Evolutionary conservation across 1,140 invertebrate genomes (phyloP).

Genomic region (Cephus cinctus): DNA sequence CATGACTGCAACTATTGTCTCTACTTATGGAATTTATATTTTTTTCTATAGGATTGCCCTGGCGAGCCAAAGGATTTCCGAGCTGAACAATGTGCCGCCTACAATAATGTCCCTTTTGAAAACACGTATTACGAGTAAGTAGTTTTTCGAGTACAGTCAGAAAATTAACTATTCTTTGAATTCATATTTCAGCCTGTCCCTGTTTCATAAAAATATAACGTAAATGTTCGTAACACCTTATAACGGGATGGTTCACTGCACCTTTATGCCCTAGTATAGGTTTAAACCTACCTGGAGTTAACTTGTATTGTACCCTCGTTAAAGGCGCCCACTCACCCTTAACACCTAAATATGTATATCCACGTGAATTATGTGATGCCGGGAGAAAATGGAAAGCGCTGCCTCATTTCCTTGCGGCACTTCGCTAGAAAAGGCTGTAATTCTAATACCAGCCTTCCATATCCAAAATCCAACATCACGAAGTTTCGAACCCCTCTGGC

Average conservation of each 20-base stretch:
- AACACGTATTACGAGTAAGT: conserved; percentile 75
- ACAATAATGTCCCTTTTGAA: conserved; percentile 74
- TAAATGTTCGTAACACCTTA: neutral
- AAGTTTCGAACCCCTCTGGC: too few species aligned
- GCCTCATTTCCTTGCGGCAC: neutral
- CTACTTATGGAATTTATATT: too few species aligned
- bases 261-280: conserved; percentile 1
- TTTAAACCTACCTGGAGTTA: neutral
- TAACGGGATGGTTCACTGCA: conserved; percentile 1
- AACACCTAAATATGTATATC: neutral
- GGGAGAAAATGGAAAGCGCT: too few species aligned
- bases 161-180: neutral
- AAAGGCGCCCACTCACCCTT: neutral
- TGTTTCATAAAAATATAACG: too few species aligned
- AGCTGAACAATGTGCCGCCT: conserved; percentile 81
- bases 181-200: too few species aligned
- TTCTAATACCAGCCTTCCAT: too few species aligned
- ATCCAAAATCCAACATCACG: too few species aligned
- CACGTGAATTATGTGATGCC: neutral
- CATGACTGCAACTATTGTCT: too few species aligned
- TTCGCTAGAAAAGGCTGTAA: too few species aligned
- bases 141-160: conserved; percentile 8
- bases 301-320: conserved; percentile 1
- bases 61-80: conserved; percentile 77
- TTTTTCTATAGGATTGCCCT: conserved; percentile 77